Conservation (phyloP, 2,888 invertebrate genomes). For the Cosmopolites sordidus region DNA sequence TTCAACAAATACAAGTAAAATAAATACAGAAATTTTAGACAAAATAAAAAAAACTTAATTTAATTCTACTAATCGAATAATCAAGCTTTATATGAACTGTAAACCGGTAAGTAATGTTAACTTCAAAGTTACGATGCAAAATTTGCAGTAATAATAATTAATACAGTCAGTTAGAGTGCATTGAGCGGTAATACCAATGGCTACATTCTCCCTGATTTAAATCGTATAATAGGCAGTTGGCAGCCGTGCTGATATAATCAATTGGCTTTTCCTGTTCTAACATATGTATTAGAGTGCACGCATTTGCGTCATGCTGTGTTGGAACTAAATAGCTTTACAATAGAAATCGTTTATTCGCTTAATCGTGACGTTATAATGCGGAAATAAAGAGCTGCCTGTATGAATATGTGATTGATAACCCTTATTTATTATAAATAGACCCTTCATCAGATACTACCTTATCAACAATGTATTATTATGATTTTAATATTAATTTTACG, state of each 20-base stretch:
- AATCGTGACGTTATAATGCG: neutral
- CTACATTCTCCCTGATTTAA: slow-evolving; percentile 8
- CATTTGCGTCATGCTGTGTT: slow-evolving; percentile 12
- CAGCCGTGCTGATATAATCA: slow-evolving; percentile 36
- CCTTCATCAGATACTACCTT: too few species aligned
- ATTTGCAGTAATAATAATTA: slow-evolving; percentile 1
- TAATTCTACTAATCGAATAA: too few species aligned
- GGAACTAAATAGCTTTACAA: slow-evolving; percentile 2
- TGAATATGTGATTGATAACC: too few species aligned
- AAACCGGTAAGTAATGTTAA: too few species aligned
- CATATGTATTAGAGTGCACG: slow-evolving; percentile 12
- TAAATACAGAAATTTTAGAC: too few species aligned
- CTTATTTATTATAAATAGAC: too few species aligned
- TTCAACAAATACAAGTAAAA: too few species aligned
- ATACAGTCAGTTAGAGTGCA: slow-evolving; percentile 2
- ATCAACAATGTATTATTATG: too few species aligned
- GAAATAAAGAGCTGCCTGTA: neutral
- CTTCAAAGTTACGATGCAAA: neutral
- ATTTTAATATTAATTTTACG: too few species aligned
- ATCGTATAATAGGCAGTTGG: slow-evolving; percentile 11
- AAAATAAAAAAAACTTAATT: too few species aligned
- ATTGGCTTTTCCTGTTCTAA: slow-evolving; percentile 41
- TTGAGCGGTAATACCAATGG: slow-evolving; percentile 5
- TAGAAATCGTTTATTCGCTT: neutral
- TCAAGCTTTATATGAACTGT: too few species aligned